phyloP scores from a whole-genome alignment of 2,113 vertebrate genomes.

The Mesocricetus auratus region DNA sequence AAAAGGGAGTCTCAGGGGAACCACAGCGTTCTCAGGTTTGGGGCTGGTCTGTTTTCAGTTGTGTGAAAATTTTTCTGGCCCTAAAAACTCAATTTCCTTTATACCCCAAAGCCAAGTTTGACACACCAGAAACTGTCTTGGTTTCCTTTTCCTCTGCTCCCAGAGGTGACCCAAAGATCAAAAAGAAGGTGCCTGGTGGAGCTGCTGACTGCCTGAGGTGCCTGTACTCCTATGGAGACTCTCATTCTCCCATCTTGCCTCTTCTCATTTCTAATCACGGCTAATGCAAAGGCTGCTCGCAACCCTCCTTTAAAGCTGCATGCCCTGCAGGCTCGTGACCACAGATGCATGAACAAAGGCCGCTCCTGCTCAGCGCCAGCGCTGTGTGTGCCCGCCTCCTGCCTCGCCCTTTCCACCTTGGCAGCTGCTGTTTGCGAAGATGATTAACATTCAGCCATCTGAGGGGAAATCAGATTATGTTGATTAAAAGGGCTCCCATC shows the following conservation, averaged over 20 bases:
- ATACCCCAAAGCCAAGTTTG: background rate
- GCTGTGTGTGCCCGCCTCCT: background rate
- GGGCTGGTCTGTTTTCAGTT: slow-evolving; percentile 38
- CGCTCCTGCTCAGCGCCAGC: background rate
- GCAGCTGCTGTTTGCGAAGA: slow-evolving; percentile 67
- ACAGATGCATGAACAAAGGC: slow-evolving; percentile 50
- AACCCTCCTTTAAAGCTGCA: background rate
- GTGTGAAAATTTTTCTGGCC: slow-evolving; percentile 44
- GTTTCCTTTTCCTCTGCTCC: background rate
- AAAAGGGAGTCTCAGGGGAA: slow-evolving; percentile 29
- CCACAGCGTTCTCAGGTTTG: background rate
- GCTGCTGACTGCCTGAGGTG: background rate
- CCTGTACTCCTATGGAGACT: background rate
- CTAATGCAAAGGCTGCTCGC: background rate
- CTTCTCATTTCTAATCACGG: slow-evolving; percentile 19
- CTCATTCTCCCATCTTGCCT: background rate
- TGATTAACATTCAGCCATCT: slow-evolving; percentile 70
- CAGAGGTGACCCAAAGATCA: background rate
- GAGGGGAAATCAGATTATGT: slow-evolving; percentile 74
- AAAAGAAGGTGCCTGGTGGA: background rate
- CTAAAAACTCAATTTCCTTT: slow-evolving; percentile 37
- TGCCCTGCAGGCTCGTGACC: background rate
- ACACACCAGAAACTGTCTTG: background rate
- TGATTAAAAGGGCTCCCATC: slow-evolving; percentile 74
- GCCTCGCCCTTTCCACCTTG: background rate